Base-by-base conservation (phyloP, 1,140 invertebrate species). In the Alviniconcha marisindica region DNA sequence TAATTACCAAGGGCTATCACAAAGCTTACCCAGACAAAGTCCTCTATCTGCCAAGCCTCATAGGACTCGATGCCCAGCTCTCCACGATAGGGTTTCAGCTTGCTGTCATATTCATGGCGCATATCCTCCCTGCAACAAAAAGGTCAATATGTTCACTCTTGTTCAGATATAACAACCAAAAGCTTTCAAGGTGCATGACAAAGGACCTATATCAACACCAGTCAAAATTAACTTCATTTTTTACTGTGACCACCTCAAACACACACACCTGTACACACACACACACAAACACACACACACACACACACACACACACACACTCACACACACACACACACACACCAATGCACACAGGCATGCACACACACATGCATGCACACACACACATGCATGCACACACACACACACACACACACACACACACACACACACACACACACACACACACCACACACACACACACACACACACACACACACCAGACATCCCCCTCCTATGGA, bases 11-110 rank as follows among this genome's bases (percentile, higher is more conserved):
- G n/a, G n/a, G n/a, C n/a, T n/a, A n/a, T n/a, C 15, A 73, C 12
- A 0, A 76, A 44, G 81, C 84, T 79, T 84, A 91, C 89, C 51
- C 88, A 76, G 21, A 87, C 48, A 77, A 87, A 90, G 42, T 84
- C 83, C n/a, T 83, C 66, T 38, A 90, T 82, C 51, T 91, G 90
- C 82, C 85, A 87, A 44, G 87, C 81, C 31, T 87, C 38, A 79
- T 91, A 91, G 10, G 85, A 85, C n/a, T 88, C 85, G 14, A 88
- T 81, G 0, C 90, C 90, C 66, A 89, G 85, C 77, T 90, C 88
- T 54, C 90, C 90, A 54, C 77, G 82, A 80, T 91, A 91, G 15
- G 90, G 90, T 77, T 85, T 87, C 44, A 77, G 82, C 36, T 84
- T 88, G 36, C 54, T 82, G 7, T 87, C 82, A 63, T 88, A 89